Evolutionary conservation across 1,140 invertebrate species (phyloP).

Genomic region (Dendrolimus kikuchii): DNA sequence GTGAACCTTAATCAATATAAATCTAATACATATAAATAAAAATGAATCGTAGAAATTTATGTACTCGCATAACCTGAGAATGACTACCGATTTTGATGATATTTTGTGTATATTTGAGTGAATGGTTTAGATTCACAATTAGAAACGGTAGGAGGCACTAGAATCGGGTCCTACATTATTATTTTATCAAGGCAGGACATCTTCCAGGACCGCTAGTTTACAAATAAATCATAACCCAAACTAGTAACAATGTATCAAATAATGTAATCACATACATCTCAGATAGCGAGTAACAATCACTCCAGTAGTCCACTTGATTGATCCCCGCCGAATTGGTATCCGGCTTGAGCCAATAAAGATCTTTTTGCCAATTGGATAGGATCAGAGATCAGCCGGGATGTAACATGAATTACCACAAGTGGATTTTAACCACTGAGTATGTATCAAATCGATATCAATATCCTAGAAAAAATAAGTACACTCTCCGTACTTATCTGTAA

Average conservation of each 20-base stretch:
- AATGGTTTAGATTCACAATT: constrained; percentile 2
- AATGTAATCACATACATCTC: constrained; percentile 20
- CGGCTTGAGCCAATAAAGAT: constrained; percentile 55
- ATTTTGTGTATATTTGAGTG: too few relatives aligned
- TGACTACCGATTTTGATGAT: too few relatives aligned
- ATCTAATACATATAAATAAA: too few relatives aligned
- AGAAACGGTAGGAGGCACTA: not conserved
- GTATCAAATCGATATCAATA: not conserved
- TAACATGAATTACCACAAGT: constrained; percentile 29
- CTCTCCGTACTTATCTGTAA: too few relatives aligned
- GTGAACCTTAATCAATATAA: too few relatives aligned
- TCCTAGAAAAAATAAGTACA: too few relatives aligned
- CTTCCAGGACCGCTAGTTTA: too few relatives aligned
- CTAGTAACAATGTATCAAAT: constrained; percentile 14
- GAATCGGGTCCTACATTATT: not conserved
- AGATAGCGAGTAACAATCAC: constrained; percentile 36
- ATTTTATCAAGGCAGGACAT: too few relatives aligned
- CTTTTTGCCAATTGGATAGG: constrained; percentile 48
- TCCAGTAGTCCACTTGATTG: constrained; percentile 38
- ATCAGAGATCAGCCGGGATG: constrained; percentile 32
- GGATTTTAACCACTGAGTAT: constrained; percentile 12
- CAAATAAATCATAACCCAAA: not conserved
- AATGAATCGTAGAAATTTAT: too few relatives aligned
- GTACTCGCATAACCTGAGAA: too few relatives aligned
- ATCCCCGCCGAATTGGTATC: constrained; percentile 42